Evolutionary conservation across 1,140 invertebrate species (phyloP).

Genomic region (Oryzaephilus surinamensis): DNA sequence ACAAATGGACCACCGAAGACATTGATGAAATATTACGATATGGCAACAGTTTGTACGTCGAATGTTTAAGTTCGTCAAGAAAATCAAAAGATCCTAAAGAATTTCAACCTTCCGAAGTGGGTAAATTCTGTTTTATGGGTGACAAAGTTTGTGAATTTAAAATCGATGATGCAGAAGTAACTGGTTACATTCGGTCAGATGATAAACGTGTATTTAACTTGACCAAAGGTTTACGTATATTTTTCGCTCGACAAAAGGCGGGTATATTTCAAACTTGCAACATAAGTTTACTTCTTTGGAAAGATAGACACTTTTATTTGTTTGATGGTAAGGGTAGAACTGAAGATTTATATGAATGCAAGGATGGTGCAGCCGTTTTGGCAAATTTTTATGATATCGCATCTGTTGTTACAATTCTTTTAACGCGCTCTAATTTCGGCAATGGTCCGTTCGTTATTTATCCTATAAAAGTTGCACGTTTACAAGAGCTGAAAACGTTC

Average conservation of each 20-base stretch:
- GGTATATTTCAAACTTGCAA: slow-evolving; percentile 40
- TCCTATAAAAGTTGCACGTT: slow-evolving; percentile 12
- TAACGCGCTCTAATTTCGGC: slow-evolving; percentile 38
- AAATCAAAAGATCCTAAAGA: slow-evolving; percentile 18
- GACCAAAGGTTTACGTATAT: slow-evolving; percentile 40
- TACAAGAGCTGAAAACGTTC: slow-evolving; percentile 34
- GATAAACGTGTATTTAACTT: slow-evolving; percentile 43
- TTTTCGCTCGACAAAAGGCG: slow-evolving; percentile 39
- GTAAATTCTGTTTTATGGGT: slow-evolving; percentile 21
- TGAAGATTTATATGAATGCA: slow-evolving; percentile 27
- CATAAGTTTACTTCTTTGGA: slow-evolving; percentile 42
- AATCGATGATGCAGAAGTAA: slow-evolving; percentile 27
- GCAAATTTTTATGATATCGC: slow-evolving; percentile 41
- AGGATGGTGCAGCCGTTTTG: slow-evolving; percentile 36
- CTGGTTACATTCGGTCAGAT: slow-evolving; percentile 27
- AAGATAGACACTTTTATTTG: slow-evolving; percentile 42
- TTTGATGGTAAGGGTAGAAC: slow-evolving; percentile 42
- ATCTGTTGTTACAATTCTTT: slow-evolving; percentile 37
- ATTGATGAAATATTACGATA: slow-evolving; percentile 41
- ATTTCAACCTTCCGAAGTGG: slow-evolving; percentile 21
- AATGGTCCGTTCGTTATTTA: slow-evolving; percentile 42
- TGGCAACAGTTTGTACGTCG: slow-evolving; percentile 37
- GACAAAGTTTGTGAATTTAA: slow-evolving; percentile 27
- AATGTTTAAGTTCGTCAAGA: slow-evolving; percentile 21
- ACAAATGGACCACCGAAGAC: too few species aligned